Conservation (phyloP, 1,140 invertebrate genomes). For the Sarcophaga peregrina region DNA sequence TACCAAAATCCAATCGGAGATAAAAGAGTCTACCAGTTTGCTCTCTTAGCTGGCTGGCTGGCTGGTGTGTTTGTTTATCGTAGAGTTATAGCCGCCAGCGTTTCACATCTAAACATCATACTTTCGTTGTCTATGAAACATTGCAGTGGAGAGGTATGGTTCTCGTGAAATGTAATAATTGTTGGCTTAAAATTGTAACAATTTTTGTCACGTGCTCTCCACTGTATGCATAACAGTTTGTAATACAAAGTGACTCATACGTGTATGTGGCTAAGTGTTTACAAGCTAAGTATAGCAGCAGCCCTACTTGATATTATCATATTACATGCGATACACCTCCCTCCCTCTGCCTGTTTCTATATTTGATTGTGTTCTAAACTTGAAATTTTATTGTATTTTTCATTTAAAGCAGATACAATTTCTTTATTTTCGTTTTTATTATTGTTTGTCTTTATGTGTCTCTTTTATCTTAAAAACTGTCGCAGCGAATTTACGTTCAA, state of each 20-base stretch:
- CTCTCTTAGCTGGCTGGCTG: no score
- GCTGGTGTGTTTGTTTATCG: not conserved
- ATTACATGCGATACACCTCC: not conserved
- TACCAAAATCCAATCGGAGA: not conserved
- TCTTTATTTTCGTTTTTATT: not conserved
- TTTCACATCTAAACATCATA: not conserved
- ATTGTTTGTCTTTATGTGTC: not conserved
- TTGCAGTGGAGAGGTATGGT: not conserved
- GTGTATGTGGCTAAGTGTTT: not conserved
- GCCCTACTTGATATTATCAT: slow-evolving; percentile 34
- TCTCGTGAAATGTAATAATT: slow-evolving; percentile 40
- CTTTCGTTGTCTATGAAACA: no score
- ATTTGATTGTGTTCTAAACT: slow-evolving; percentile 5
- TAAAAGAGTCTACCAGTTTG: not conserved
- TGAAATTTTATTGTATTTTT: slow-evolving; percentile 26
- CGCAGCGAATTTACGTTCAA: slow-evolving; percentile 16
- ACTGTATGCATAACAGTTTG: not conserved
- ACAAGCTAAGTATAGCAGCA: not conserved
- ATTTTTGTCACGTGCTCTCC: slow-evolving; percentile 43
- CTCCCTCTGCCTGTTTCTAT: not conserved
- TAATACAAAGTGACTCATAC: not conserved
- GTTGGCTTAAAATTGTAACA: slow-evolving; percentile 44
- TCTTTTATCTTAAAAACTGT: not conserved
- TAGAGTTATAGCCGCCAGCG: slow-evolving; percentile 9
- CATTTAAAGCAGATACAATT: slow-evolving; percentile 7